phyloP scores from a whole-genome alignment of 2,888 invertebrate genomes.

The Epiblema foenella region DNA sequence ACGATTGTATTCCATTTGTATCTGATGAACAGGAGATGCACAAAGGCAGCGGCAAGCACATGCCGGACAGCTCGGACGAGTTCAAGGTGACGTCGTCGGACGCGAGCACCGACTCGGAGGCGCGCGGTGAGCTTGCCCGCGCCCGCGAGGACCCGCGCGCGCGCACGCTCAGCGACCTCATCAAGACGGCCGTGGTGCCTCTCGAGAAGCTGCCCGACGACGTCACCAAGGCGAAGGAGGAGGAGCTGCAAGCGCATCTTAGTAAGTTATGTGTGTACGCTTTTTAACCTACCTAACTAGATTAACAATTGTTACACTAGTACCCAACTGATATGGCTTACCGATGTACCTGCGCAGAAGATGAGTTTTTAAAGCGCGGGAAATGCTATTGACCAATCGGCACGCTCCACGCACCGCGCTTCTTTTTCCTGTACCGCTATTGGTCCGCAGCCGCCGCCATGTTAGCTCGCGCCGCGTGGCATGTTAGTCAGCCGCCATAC shows the following conservation, averaged over 20 bases:
- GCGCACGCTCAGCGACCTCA: slow-evolving; percentile 63
- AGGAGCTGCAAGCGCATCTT: slow-evolving; percentile 68
- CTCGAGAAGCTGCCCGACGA: slow-evolving; percentile 74
- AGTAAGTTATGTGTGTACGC: slow-evolving; percentile 54
- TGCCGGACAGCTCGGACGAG: slow-evolving; percentile 82
- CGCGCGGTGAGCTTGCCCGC: slow-evolving; percentile 32
- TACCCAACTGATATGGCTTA: too few relatives aligned
- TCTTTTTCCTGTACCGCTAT: too few relatives aligned
- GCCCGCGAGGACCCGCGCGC: slow-evolving; percentile 57
- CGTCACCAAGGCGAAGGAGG: slow-evolving; percentile 70
- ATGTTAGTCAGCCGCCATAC: too few relatives aligned
- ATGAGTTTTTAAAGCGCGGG: too few relatives aligned
- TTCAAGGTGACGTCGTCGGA: slow-evolving; percentile 75
- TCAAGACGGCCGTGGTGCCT: slow-evolving; percentile 75
- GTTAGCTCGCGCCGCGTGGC: too few relatives aligned
- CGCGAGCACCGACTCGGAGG: slow-evolving; percentile 58
- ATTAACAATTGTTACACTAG: background rate
- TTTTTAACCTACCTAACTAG: slow-evolving; percentile 20
- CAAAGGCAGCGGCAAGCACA: slow-evolving; percentile 82
- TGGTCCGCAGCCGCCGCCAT: too few relatives aligned
- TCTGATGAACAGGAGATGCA: slow-evolving; percentile 74
- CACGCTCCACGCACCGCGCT: too few relatives aligned
- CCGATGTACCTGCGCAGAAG: too few relatives aligned
- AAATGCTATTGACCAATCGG: too few relatives aligned
- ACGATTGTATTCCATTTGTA: too few relatives aligned